phyloP scores from a whole-genome alignment of 2,888 invertebrate genomes.

The Pyrrhosoma nymphula region DNA sequence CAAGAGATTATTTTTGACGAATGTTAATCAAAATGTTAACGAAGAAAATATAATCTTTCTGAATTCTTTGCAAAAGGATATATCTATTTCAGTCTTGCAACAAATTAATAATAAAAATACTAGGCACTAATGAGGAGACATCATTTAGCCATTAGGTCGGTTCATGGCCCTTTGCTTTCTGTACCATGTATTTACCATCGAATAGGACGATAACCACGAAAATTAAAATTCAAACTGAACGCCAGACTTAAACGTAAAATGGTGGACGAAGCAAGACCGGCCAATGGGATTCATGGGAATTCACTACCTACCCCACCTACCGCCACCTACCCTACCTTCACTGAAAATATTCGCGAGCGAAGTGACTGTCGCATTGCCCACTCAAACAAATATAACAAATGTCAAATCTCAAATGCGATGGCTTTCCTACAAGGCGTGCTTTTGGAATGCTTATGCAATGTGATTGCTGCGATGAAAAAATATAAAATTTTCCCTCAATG shows the following conservation, averaged over 20 bases:
- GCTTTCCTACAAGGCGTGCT: background rate
- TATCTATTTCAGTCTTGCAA: too few species aligned
- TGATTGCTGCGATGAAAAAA: slow-evolving; percentile 38
- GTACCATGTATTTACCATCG: too few species aligned
- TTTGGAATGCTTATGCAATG: background rate
- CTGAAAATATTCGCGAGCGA: background rate
- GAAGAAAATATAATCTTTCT: too few species aligned
- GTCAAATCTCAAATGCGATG: slow-evolving; percentile 43
- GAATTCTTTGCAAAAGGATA: too few species aligned
- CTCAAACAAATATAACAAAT: slow-evolving; percentile 53
- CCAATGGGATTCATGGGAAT: background rate
- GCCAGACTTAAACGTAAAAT: background rate
- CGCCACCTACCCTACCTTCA: background rate
- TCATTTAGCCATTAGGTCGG: too few species aligned
- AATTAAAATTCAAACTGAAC: background rate
- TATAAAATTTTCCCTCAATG: slow-evolving; percentile 38
- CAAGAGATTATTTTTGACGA: too few species aligned
- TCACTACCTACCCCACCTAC: background rate
- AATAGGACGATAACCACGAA: background rate
- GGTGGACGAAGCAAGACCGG: background rate
- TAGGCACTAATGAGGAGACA: too few species aligned
- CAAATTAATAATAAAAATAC: too few species aligned
- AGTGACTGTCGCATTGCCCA: slow-evolving; percentile 27
- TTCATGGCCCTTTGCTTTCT: too few species aligned
- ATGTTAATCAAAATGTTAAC: too few species aligned